These are phyloP conservation scores for Gasteruption jaculator DNA, from an alignment of 2,888 invertebrate genomes.

Conservation along the genomic window DNA sequence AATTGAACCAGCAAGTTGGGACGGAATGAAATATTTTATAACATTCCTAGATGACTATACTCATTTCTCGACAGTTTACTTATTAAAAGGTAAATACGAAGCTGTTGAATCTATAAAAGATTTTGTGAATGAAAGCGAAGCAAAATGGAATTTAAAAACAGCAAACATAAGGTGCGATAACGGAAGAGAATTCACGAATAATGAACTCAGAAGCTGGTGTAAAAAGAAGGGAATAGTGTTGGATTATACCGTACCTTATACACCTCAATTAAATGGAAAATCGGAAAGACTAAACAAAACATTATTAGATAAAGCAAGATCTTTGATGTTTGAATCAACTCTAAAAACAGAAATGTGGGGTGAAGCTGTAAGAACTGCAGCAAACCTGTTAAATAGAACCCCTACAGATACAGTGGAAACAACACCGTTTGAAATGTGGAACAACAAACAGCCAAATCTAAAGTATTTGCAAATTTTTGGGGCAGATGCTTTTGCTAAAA, in stretches of 20 bases:
- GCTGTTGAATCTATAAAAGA: slow-evolving; percentile 8
- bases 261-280: slow-evolving; percentile 16
- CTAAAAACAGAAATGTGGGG: slow-evolving; percentile 33
- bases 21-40: slow-evolving; percentile 13
- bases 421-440: slow-evolving; percentile 37
- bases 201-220: slow-evolving; percentile 2
- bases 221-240: slow-evolving; percentile 4
- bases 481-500: slow-evolving; percentile 28
- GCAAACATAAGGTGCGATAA: slow-evolving; percentile 14
- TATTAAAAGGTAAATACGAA: slow-evolving; percentile 11
- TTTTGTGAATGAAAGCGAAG: slow-evolving; percentile 5
- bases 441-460: slow-evolving; percentile 30
- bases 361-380: slow-evolving; percentile 8
- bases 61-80: slow-evolving; percentile 1
- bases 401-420: slow-evolving; percentile 19
- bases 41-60: slow-evolving; percentile 13
- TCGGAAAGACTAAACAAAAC: slow-evolving; percentile 15
- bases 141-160: slow-evolving; percentile 1
- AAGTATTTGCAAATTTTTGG: slow-evolving; percentile 35
- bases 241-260: slow-evolving; percentile 11
- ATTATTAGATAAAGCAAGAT: slow-evolving; percentile 13
- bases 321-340: slow-evolving; percentile 28
- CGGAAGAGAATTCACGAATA: slow-evolving; percentile 11
- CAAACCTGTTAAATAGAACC: slow-evolving; percentile 25
- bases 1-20: slow-evolving; percentile 25